phyloP scores from a whole-genome alignment of 2,113 vertebrate species.

The Actenoides hombroni region DNA sequence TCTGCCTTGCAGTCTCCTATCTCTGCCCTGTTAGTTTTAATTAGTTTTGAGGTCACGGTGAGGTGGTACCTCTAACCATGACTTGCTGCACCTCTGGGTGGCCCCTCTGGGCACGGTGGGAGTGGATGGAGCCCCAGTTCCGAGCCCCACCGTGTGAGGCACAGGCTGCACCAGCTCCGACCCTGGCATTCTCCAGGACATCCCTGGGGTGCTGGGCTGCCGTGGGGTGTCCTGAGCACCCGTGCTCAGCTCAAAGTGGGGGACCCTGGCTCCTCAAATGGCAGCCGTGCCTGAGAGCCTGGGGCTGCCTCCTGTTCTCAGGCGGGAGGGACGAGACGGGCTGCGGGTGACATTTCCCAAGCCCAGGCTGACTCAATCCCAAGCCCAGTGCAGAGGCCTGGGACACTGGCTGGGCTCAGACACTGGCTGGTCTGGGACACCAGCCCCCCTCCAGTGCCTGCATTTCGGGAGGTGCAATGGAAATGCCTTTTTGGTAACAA shows the following conservation, averaged over 20 bases:
- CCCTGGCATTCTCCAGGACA: rapidly evolving
- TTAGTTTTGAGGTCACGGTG: background rate
- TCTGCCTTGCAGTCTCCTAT: background rate
- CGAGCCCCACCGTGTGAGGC: rapidly evolving
- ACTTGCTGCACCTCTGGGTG: background rate
- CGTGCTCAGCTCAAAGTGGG: background rate
- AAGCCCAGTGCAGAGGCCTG: rapidly evolving
- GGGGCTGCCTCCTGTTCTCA: background rate
- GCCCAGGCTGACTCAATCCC: rapidly evolving
- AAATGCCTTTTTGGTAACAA: constrained; percentile 9
- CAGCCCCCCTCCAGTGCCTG: background rate
- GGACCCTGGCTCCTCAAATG: no score
- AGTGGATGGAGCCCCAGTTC: rapidly evolving
- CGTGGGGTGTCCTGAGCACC: rapidly evolving
- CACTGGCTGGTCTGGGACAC: no score
- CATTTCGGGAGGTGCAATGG: constrained; percentile 34
- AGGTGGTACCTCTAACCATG: background rate
- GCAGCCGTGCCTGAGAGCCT: background rate
- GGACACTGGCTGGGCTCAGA: background rate
- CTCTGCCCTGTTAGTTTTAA: background rate
- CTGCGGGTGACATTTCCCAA: background rate
- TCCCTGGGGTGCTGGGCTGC: background rate
- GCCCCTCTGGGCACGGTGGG: background rate
- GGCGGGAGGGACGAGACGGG: rapidly evolving
- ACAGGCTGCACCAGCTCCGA: rapidly evolving